Base-by-base conservation (phyloP, 2,113 vertebrate species). In the Chionomys nivalis region DNA sequence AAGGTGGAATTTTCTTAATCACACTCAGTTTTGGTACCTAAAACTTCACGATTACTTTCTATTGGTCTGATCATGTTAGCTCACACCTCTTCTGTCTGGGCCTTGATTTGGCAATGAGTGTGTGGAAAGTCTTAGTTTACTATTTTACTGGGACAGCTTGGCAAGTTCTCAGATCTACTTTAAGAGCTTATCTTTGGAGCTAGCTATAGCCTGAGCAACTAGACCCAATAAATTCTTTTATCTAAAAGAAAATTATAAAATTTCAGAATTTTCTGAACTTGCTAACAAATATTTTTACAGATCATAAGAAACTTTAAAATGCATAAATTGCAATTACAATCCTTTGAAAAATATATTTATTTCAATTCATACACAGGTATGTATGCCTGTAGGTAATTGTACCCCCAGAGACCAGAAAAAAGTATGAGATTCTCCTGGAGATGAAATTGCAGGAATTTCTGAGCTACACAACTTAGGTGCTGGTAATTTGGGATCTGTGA, bases 251-350 rank as follows among this genome's bases (percentile, higher is more conserved):
- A 72, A 89, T 75, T 75, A 33, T 39, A 70, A 88, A 42, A 65
- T 77, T 92, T 63, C 11, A 78, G 26, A 68, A 19, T 79, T 94
- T 94, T 97, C 44, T n/a, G 91, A 79, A 86, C 5, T 55, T n/a
- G 1, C 21, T 94, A 12, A 78, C 70, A 91, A 92, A 28, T 70
- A 55, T 7, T 11, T 11, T 63, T n/a, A 81, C 1, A n/a, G 44
- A 52, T 76, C n/a, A 44, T 78, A 73, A 87, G 3, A 92, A 61
- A 87, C 87, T 16, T 26, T 58, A 65, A 55, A 86, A 0, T 63
- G 2, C 52, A 86, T 3, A 5, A 89, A 90, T 78, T 14, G 75
- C 13, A 89, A 19, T 82, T 89, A n/a, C 31, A 24, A 23, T 12
- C 33, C 11, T 13, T 88, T 68, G 17, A 63, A 81, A 49, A 28